Base-by-base conservation (phyloP, 2,113 vertebrate genomes). In the Ageneiosus marmoratus region DNA sequence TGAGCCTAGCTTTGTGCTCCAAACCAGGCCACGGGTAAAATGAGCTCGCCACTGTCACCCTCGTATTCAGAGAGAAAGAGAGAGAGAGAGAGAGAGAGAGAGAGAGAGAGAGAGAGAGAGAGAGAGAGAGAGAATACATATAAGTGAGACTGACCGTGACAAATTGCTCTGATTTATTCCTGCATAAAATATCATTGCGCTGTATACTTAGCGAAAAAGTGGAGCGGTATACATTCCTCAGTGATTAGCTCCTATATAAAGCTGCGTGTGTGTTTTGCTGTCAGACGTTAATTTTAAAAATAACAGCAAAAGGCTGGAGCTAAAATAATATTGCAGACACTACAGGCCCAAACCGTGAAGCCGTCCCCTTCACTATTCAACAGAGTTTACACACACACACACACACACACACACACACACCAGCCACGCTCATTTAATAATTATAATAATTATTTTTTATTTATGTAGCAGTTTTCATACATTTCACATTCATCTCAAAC, bases 221-320 rank as follows among this genome's bases (percentile, higher is more conserved):
- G 41, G 27, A 53, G 50, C 24, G 53, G 44, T 53, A 70, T 67
- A 55, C 85, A 83, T 86, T 83, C 78, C 81, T 83, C 77, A 53
- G 24, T 86, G 79, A 86, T 86, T 79, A 70, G 82, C 51, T 46
- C 56, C 82, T 77, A 63, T 83, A 86, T 81, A 83, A 83, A 83
- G 82, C 77, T 37, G 34, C 56, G n/a, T 82, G 44, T 79, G 48
- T 67, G 50, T 78, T 50, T 65, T 41, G 15, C 58, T 60, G 73
- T 37, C 69, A 9, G 56, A 63, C 18, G 56, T 32, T 75, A 50
- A 63, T 79, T 79, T 79, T 65, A 79, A 79, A 79, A 79, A 79
- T 79, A 79, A 79, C 77, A 79, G 81, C 55, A 75, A 56, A 63
- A 60, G 32, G 11, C 80, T 62, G 70, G 13, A 34, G 55, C 55